These are phyloP conservation scores for Amphipyra tragopoginis DNA, from an alignment of 2,888 invertebrate genomes.

Conservation along the genomic window DNA sequence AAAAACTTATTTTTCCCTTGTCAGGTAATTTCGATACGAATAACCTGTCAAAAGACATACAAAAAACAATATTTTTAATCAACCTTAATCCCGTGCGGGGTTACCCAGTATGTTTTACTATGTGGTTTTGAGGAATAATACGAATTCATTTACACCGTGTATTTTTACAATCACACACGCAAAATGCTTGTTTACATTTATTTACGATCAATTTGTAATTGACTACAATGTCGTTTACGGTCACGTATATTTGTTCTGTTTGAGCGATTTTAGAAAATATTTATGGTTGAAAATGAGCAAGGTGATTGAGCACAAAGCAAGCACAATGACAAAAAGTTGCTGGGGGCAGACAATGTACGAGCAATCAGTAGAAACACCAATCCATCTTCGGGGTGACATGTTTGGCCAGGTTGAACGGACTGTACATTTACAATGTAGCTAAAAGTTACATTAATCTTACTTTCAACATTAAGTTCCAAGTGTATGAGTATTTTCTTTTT, in stretches of 20 bases:
- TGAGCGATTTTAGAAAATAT: constrained; percentile 3
- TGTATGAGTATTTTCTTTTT: not conserved
- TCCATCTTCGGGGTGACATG: constrained; percentile 14
- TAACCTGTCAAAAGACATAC: no score
- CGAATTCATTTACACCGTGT: no score
- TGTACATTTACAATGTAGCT: not conserved
- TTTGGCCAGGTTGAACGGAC: not conserved
- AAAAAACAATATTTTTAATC: no score
- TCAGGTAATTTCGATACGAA: no score
- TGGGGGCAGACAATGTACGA: not conserved
- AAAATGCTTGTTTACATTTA: constrained; percentile 13
- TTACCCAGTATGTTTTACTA: no score
- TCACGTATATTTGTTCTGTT: constrained; percentile 3
- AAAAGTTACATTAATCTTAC: constrained; percentile 7
- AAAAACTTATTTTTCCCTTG: no score
- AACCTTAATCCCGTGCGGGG: no score
- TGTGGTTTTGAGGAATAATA: no score
- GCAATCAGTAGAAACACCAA: constrained; percentile 2
- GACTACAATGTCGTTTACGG: no score
- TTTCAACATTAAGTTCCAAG: constrained; percentile 4
- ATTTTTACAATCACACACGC: constrained; percentile 13
- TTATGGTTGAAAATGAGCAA: not conserved
- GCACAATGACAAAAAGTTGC: constrained; percentile 1
- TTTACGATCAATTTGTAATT: constrained; percentile 15
- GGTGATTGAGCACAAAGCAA: not conserved